Percentiles rank a stretch among this genome's conserved stretches.
These are phyloP conservation scores for Corythoichthys haematopterus DNA, from an alignment of 2,113 vertebrate species.

Conservation along the genomic window DNA sequence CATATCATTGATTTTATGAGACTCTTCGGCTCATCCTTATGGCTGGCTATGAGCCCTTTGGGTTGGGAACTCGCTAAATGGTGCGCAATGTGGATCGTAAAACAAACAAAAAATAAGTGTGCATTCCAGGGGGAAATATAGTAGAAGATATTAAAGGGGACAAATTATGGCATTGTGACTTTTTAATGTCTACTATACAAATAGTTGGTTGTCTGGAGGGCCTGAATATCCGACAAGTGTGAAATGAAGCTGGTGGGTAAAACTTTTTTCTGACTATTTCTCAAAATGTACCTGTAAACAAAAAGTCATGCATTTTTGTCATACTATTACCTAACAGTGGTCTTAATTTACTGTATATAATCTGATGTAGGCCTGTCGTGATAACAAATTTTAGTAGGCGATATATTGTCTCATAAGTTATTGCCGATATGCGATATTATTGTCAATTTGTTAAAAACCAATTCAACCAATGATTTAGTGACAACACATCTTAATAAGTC, in stretches of 20 bases:
- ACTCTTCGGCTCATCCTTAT: constrained; percentile 1
- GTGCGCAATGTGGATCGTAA: background rate
- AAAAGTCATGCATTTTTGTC: background rate
- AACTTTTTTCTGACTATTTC: background rate
- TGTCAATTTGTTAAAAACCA: too few species aligned
- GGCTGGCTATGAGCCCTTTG: background rate
- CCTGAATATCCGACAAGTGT: background rate
- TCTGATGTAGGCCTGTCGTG: too few species aligned
- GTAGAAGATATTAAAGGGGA: constrained; percentile 28
- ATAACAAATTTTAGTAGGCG: too few species aligned
- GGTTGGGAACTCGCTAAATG: background rate
- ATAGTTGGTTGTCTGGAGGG: background rate
- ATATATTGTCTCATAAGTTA: too few species aligned
- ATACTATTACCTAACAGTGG: background rate
- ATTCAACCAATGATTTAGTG: too few species aligned
- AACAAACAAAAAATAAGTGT: background rate
- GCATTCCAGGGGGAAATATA: background rate
- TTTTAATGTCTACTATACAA: background rate
- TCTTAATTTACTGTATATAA: background rate
- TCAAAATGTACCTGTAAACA: background rate
- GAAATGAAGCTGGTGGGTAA: too few species aligned
- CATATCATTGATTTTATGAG: background rate
- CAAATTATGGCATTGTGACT: background rate
- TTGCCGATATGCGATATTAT: too few species aligned
- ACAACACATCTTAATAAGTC: too few species aligned